Percentiles rank a stretch among this genome's conserved stretches.
Conservation (phyloP, 2,888 invertebrate species). For the Callosobruchus maculatus region DNA sequence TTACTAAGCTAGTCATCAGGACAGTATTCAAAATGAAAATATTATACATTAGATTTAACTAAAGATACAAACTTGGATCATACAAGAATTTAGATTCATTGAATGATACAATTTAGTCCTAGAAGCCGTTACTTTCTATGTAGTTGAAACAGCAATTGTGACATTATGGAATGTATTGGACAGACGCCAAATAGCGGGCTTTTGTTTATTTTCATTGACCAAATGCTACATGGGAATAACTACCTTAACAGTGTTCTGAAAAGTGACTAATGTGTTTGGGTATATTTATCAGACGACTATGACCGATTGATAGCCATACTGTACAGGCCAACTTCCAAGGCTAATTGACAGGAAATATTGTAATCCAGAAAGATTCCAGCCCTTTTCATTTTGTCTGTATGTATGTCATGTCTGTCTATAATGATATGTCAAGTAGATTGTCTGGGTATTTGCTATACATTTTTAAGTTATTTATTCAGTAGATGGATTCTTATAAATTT, state of each 20-base stretch:
- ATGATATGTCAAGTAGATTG: no score
- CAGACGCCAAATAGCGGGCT: constrained; percentile 7
- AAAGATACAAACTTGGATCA: background rate
- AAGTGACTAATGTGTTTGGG: constrained; percentile 24
- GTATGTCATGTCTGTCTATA: no score
- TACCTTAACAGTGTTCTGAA: background rate
- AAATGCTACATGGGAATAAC: background rate
- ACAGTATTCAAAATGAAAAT: no score
- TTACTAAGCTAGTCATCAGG: no score
- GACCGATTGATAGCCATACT: background rate
- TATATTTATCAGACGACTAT: background rate
- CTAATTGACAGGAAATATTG: no score
- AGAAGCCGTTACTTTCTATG: background rate
- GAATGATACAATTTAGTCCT: background rate
- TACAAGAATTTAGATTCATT: background rate
- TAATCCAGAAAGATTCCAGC: no score
- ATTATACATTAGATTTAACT: no score
- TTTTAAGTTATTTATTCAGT: no score
- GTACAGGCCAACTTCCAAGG: no score
- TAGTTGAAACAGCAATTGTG: background rate
- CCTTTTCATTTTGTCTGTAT: no score
- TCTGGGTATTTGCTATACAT: no score
- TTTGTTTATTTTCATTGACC: constrained; percentile 20
- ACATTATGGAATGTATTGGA: constrained; percentile 2
- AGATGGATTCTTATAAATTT: no score